Percentiles rank a stretch among this genome's conserved stretches.
phyloP scores from a whole-genome alignment of 2,888 invertebrate genomes.

The Acanthopleura granulata region DNA sequence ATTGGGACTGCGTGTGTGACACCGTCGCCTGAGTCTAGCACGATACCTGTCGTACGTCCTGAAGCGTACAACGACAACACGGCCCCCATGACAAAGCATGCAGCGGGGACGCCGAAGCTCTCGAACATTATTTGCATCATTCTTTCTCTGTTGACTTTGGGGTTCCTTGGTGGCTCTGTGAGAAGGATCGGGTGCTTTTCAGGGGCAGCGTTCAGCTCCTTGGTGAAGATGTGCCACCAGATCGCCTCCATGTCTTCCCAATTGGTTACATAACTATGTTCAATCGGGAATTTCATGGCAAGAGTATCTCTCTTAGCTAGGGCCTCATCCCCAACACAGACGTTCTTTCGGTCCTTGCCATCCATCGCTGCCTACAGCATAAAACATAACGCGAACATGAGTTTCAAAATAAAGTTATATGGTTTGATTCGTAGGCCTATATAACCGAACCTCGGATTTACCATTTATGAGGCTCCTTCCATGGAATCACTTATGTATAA shows the following conservation, averaged over 20 bases:
- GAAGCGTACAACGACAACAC: conserved; percentile 93
- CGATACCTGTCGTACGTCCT: conserved; percentile 96
- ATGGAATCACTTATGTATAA: too few species aligned
- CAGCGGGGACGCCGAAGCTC: conserved; percentile 91
- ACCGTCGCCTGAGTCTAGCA: conserved; percentile 93
- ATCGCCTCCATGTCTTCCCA: not conserved
- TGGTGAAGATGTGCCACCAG: not conserved
- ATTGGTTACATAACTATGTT: not conserved
- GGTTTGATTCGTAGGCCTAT: too few species aligned
- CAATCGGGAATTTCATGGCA: not conserved
- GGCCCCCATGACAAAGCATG: conserved; percentile 95
- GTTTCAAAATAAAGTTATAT: too few species aligned
- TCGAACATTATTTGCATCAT: conserved; percentile 45
- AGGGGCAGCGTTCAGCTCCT: not conserved
- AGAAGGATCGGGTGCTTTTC: conserved; percentile 4
- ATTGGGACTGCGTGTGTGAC: conserved; percentile 95
- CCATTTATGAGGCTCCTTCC: too few species aligned
- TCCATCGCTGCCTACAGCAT: not conserved
- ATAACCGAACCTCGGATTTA: too few species aligned
- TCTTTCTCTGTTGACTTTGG: not conserved
- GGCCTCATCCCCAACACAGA: conserved; percentile 1
- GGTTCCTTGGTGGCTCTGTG: not conserved
- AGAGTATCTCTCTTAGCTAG: not conserved
- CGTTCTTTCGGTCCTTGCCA: not conserved
- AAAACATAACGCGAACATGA: not conserved